Evolutionary conservation across 2,888 invertebrate genomes (phyloP), one percentile per base, ranked within the genome.

Genomic region (Malacosoma neustria): DNA sequence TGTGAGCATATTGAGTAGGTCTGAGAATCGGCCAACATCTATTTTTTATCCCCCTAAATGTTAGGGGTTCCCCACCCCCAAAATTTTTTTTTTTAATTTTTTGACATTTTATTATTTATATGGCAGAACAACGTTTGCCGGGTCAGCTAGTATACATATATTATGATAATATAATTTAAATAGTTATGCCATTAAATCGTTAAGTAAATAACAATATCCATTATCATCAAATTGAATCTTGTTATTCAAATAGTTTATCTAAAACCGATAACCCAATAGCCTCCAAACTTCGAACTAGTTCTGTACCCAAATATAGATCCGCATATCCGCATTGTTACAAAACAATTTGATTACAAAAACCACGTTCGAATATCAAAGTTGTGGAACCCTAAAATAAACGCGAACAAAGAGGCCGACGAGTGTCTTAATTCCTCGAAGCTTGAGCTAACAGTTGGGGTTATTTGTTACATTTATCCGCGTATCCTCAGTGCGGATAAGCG

Each of bases 341-440:
- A 68, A 66, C 66, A 67, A 66, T 70, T 56, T 49, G 42, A 51
- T 55, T 68, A 57, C 65, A 67, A 69, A 70, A 69, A 72, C 67
- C 65, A 46, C 45, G 42, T 41, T 41, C 22, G 41, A 40, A 37
- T n/a, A n/a, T n/a, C 42, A 42, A 41, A 39, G 35, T 38, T 38
- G 34, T 38, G 37, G 31, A 43, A 29, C 29, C 39, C 44, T 38
- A 51, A 49, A 48, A 46, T 46, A 48, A 39, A 42, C 49, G 14
- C 32, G 43, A 49, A 54, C 53, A 55, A 58, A 56, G 56, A 48
- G 31, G 41, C 54, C 55, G 46, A 36, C 29, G 6, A 14, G 15
- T 33, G 48, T 12, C 36, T 39, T 22, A 22, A 22, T 33, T 42
- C 37, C 30, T 35, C 33, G 36, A 39, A 39, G 13, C 32, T 11